Evolutionary conservation across 2,888 invertebrate species (phyloP), one percentile per base, ranked within the genome.

Genomic region (Macrophya annulata): DNA sequence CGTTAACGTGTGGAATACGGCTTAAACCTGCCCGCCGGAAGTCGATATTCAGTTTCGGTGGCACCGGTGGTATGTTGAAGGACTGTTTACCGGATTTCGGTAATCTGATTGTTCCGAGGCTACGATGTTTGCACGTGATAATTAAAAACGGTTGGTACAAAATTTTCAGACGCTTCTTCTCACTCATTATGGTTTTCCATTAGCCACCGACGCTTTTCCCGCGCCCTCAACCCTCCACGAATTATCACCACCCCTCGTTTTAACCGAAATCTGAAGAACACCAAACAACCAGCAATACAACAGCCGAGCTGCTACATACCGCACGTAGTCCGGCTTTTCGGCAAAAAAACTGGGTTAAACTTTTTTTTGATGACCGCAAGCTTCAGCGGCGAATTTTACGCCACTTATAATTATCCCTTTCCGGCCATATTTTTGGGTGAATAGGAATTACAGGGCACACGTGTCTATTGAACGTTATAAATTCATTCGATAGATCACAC

Each of bases 311-410:
- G 72, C 40, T 43, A 43, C 55, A 55, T 51, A 4, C 77, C 77
- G 55, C 17, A 51, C 25, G 51, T 9, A 17, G 51, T 51, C 51
- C 77, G 17, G 37, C 55, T n/a, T 45, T 74, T 9, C n/a, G 45
- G 9, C 12, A 37, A 37, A 68, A 81, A 12, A 81, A 81, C 59
- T 81, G 62, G 81, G 81, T 59, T 62, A 81, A 43, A 43, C 62
- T 43, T 81, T 55, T 55, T 55, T 55, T 62, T 43, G 62, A 62
- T n/a, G 81, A n/a, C 6, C 40, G 62, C 43, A 40, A 81, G 40
- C 43, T 15, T 8, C 77, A 31, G 25, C 77, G 25, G 51, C 77
- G 55, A 37, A 77, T 55, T 81, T 81, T 62, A 4, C 81, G 40
- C 81, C 81, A 55, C 40, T 59, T 25, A 37, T 17, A 77, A 77